Conservation (phyloP, 2,113 vertebrate species). For the mouse (Mus musculus) region DNA sequence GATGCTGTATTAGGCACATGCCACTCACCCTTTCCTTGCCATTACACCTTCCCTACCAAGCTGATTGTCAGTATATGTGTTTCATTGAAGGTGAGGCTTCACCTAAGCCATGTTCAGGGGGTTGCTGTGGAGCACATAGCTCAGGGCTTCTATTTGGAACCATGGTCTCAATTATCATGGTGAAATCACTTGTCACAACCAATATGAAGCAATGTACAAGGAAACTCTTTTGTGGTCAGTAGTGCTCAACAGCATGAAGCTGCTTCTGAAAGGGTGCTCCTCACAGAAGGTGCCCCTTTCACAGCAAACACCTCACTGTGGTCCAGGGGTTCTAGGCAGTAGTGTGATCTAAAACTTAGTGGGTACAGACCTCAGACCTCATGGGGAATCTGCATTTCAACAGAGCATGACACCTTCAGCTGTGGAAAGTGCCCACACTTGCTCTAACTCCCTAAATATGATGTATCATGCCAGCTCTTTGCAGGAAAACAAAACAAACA, state of each 20-base stretch:
- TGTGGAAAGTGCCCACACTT: too few relatives aligned
- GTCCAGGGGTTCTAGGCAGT: background rate
- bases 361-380: background rate
- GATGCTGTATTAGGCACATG: background rate
- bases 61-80: background rate
- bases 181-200: background rate
- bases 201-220: too few relatives aligned
- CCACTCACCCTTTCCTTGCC: rapidly evolving
- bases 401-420: background rate
- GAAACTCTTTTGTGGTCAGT: background rate
- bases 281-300: background rate
- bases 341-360: background rate
- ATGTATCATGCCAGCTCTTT: rapidly evolving
- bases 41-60: background rate
- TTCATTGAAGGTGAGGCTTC: background rate
- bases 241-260: background rate
- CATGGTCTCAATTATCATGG: background rate
- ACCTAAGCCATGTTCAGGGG: too few relatives aligned
- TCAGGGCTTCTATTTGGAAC: background rate
- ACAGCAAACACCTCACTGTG: background rate
- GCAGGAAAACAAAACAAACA: too few relatives aligned
- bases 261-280: background rate
- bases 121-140: background rate
- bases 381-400: background rate
- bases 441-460: rapidly evolving